Base-by-base conservation (phyloP, 2,113 vertebrate genomes). In the Petromus typicus region DNA sequence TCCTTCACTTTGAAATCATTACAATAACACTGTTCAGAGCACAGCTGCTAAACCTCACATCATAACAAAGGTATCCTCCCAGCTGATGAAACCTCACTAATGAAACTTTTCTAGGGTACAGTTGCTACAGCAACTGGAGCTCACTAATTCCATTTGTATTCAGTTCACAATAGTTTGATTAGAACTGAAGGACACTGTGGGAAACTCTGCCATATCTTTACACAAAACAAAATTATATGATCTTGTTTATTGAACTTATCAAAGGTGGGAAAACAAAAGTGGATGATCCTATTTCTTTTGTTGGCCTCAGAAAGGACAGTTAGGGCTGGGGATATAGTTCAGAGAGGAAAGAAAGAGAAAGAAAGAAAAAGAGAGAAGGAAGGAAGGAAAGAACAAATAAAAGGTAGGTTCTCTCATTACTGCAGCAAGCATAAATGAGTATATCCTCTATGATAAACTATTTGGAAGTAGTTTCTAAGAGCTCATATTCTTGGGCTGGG, bases 201-300 rank as follows among this genome's bases (percentile, higher is more conserved):
- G 54, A 92, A 93, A 93, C 11, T 69, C 56, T 80, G 40, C 37
- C 18, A 95, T 45, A 56, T 80, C 40, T 59, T 89, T 73, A 61
- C n/a, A 92, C 40, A 85, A 96, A 96, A 94, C 76, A 45, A 95
- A 67, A 93, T 63, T 71, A 69, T 57, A 25, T 71, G 30, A 57
- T 63, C 43, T 83, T 93, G 6, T 84, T 89, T 91, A 80, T 16
- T 71, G 85, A 85, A 82, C 10, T 4, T 73, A 88, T 40, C 66
- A 92, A 94, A 96, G 37, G 32, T 20, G 9, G 57, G 90, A 93
- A 92, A 90, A 67, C 27, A 91, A 83, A 89, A 93, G 2, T 69
- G 88, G 40, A 37, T 86, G 45, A 83, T 45, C 3, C 11, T 54
- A 20, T 86, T 92, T 92, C 61, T 76, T 92, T 78, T 85, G 45